Percentiles rank a stretch among this genome's conserved stretches.
These are phyloP conservation scores for Periphyllus acericola DNA, from an alignment of 2,888 invertebrate genomes.

Conservation along the genomic window DNA sequence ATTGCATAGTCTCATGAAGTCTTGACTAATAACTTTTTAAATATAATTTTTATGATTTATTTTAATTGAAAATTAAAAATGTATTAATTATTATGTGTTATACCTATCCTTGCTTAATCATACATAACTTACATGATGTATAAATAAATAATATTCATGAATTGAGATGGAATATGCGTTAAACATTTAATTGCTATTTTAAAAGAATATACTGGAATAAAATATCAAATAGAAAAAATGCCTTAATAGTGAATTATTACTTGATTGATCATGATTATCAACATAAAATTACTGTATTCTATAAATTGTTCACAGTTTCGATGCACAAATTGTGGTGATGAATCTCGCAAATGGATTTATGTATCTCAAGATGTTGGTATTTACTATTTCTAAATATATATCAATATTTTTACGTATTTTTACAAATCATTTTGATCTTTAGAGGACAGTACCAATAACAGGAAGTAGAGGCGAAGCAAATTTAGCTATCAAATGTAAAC, in stretches of 20 bases:
- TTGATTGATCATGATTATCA: neutral
- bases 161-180: too few species aligned
- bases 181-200: too few species aligned
- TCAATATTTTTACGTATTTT: neutral
- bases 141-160: neutral
- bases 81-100: too few species aligned
- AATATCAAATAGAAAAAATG: too few species aligned
- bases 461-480: conserved; percentile 50
- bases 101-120: too few species aligned
- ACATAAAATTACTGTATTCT: neutral
- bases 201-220: too few species aligned
- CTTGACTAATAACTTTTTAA: too few species aligned
- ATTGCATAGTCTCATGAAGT: too few species aligned
- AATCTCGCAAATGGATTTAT: conserved; percentile 58
- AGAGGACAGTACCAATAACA: conserved; percentile 44
- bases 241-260: too few species aligned
- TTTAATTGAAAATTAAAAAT: too few species aligned
- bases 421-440: neutral
- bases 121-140: neutral
- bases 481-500: conserved; percentile 57
- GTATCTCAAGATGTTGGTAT: conserved; percentile 49
- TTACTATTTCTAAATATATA: conserved; percentile 3
- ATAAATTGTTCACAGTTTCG: conserved; percentile 34
- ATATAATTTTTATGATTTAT: too few species aligned
- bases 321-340: conserved; percentile 59